Evolutionary conservation across 2,888 invertebrate species (phyloP), one percentile per base, ranked within the genome.

Genomic region (Bellardia bayeri): DNA sequence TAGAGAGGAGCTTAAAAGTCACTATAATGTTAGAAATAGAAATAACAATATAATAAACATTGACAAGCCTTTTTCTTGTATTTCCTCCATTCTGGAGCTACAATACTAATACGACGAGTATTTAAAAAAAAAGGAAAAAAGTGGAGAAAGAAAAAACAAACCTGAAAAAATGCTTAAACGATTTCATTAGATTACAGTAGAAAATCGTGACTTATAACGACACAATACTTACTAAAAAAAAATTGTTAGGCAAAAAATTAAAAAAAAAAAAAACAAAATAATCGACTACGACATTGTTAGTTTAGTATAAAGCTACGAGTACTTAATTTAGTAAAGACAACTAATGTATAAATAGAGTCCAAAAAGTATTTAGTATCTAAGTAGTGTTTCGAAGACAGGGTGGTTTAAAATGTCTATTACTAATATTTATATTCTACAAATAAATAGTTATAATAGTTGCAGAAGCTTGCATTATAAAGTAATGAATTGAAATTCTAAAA

Each of bases 171-270:
- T 64, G 75, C 61, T 82, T 76, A 82, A 83, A 86, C 86, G 86
- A 86, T 86, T 79, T 85, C 85, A 87, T 87, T 87, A 87, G 87
- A 87, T 87, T 87, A 82, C 87, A 87, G 87, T 85, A 75, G 78
- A 88, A 85, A 88, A 78, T 83, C 85, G 83, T 86, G 86, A 88
- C 85, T 86, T 80, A 80, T 72, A 88, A 82, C 75, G 74, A 82
- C 75, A 82, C 80, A 85, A 66, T 64, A 69, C 63, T 76, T 63
- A 69, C 54, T 30, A 63, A 71, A 45, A 45, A 45, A 45, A 37
- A n/a, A n/a, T n/a, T 37, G 64, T 6, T 33, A n/a, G 6, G 37
- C 37, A 37, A 45, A 79, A 66, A 37, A 1, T 23, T 23, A 23
- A 58, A 68, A 71, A 79, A 63, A 6, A n/a, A 13, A 61, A 56